Base-by-base conservation (phyloP, 2,113 vertebrate genomes). In the Colinus virginianus region DNA sequence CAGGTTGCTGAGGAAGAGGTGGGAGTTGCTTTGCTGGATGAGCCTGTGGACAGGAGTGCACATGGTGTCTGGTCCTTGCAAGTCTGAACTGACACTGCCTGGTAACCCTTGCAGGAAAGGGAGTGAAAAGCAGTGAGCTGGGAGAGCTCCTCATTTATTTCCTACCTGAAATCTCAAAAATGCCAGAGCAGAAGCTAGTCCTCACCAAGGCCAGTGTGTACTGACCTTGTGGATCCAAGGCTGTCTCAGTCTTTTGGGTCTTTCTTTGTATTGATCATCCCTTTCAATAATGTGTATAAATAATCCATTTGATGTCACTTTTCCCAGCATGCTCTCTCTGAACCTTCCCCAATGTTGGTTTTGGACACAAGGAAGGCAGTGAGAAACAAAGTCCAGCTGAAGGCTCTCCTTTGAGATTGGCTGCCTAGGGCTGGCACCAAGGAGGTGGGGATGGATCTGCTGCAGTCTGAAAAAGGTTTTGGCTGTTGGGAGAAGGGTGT, bases 261-360 rank as follows among this genome's bases (percentile, higher is more conserved):
- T 72, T 90, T 94, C 78, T 95, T 87, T 26, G 0, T 32, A 87
- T 89, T n/a, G 93, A 92, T 87, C 53, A 48, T 30, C 48, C 34
- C 0, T 1, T 68, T 94, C 90, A 9, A 77, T 94, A 93, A 26
- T 26, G 17, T 8, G 32, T 30, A 51, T 93, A 82, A 94, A 88
- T 90, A 85, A 90, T 91, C 58, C 80, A 91, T 93, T 58, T 80
- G 56, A 90, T 90, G 90, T 69, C 6, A 5, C 84, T 51, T 82
- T 79, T 74, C n/a, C 76, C 63, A 38, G 25, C n/a, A 87, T 86
- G 45, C 66, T 94, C 59, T 46, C 2, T 13, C 3, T 88, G 84
- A 76, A 46, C 22, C 70, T 80, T 94, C 63, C 75, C 2, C 0
- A 15, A 78, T 61, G 49, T 49, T 28, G 16, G 78, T 71, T 90